Percentiles rank a stretch among this genome's conserved stretches.
Evolutionary conservation across 2,888 invertebrate genomes (phyloP).

Genomic region (Syrista parreyssii): DNA sequence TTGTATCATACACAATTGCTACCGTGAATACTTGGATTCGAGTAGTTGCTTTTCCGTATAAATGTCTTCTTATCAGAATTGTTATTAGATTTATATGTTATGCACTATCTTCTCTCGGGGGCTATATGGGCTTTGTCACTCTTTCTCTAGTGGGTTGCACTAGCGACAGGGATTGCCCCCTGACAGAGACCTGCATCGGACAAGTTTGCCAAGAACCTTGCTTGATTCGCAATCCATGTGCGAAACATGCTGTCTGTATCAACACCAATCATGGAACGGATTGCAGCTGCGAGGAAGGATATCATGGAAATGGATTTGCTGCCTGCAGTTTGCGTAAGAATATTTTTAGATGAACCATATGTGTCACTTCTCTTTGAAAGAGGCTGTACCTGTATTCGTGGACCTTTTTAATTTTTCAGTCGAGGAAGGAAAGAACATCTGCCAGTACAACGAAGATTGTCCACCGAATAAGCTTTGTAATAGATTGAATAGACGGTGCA

Average conservation of each 20-base stretch:
- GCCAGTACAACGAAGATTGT: conserved; percentile 92
- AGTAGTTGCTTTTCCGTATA: background rate
- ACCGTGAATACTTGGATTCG: background rate
- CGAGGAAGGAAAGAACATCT: conserved; percentile 71
- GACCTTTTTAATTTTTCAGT: conserved; percentile 54
- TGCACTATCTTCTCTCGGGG: conserved; percentile 38
- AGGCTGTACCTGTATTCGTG: background rate
- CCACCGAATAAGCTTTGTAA: conserved; percentile 88
- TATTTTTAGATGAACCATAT: background rate
- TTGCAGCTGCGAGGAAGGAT: conserved; percentile 87
- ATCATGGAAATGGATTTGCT: conserved; percentile 86
- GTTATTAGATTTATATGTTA: background rate
- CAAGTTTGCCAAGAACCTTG: conserved; percentile 89
- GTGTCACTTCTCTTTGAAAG: background rate
- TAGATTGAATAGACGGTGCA: conserved; percentile 84
- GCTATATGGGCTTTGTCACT: conserved; percentile 58
- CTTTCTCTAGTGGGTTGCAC: conserved; percentile 80
- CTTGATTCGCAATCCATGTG: conserved; percentile 86
- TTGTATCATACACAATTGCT: background rate
- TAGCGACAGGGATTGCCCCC: conserved; percentile 85
- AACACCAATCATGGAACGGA: conserved; percentile 89
- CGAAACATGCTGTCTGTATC: conserved; percentile 85
- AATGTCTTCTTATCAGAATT: background rate
- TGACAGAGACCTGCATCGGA: conserved; percentile 88
- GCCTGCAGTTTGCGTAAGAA: conserved; percentile 81